Evolutionary conservation across 2,113 vertebrate genomes (phyloP).

Genomic region (Platysternon megacephalum): DNA sequence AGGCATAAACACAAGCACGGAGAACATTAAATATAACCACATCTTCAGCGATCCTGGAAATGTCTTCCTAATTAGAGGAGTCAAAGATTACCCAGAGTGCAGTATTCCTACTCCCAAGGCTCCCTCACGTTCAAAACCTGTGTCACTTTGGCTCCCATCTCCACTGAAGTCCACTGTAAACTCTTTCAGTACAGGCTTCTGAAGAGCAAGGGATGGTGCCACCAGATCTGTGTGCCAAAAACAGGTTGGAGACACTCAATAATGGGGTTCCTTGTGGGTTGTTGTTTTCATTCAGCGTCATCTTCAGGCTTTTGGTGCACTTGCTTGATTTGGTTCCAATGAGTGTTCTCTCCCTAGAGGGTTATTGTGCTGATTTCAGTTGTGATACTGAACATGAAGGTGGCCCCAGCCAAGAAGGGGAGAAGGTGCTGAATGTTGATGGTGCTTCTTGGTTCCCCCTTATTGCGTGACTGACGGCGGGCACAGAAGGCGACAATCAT

Average conservation of each 20-base stretch:
- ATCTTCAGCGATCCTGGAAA: constrained; percentile 41
- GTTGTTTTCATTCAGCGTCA: neutral
- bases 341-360: neutral
- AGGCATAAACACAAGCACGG: neutral
- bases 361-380: rapidly evolving
- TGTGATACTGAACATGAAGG: neutral
- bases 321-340: neutral
- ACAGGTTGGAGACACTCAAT: neutral
- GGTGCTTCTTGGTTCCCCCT: neutral
- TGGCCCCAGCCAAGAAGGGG: neutral
- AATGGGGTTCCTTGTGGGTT: neutral
- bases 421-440: neutral
- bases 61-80: constrained; percentile 45
- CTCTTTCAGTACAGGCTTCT: neutral
- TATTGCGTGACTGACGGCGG: neutral
- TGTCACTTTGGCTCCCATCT: neutral
- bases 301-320: neutral
- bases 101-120: neutral
- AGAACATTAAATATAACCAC: neutral
- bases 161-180: neutral
- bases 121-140: neutral
- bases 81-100: neutral
- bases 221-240: neutral
- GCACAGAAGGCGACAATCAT: neutral
- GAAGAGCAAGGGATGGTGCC: neutral